Percentiles rank a stretch among this genome's conserved stretches.
phyloP scores from a whole-genome alignment of 2,797 vertebrate species.

The Falco peregrinus region DNA sequence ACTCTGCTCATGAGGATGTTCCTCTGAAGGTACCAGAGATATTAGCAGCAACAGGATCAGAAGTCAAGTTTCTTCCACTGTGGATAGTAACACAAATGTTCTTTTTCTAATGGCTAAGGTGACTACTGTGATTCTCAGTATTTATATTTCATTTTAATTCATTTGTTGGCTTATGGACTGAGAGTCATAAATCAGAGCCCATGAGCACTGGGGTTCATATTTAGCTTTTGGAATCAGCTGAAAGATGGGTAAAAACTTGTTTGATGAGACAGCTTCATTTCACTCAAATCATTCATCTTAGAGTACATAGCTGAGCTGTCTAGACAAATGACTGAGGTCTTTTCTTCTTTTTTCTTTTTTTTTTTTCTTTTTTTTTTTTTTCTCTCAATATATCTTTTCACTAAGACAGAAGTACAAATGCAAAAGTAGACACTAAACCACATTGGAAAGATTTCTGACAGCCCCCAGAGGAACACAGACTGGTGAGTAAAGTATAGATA shows the following conservation, averaged over 20 bases:
- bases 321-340: neutral
- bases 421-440: neutral
- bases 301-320: neutral
- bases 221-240: conserved; percentile 19
- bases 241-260: neutral
- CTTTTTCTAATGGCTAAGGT: neutral
- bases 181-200: neutral
- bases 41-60: neutral
- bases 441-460: neutral
- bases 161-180: neutral
- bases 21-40: neutral
- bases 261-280: neutral
- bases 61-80: neutral
- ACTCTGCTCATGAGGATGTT: neutral
- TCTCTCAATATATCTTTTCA: neutral
- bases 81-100: neutral
- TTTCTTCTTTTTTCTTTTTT: neutral
- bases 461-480: neutral
- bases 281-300: neutral
- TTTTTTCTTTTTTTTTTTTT: neutral
- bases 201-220: neutral
- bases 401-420: neutral
- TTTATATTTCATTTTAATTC: conserved; percentile 23
- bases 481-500: neutral
- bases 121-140: neutral